Evolutionary conservation across 2,113 vertebrate genomes (phyloP).

Genomic region (Sitta europaea): DNA sequence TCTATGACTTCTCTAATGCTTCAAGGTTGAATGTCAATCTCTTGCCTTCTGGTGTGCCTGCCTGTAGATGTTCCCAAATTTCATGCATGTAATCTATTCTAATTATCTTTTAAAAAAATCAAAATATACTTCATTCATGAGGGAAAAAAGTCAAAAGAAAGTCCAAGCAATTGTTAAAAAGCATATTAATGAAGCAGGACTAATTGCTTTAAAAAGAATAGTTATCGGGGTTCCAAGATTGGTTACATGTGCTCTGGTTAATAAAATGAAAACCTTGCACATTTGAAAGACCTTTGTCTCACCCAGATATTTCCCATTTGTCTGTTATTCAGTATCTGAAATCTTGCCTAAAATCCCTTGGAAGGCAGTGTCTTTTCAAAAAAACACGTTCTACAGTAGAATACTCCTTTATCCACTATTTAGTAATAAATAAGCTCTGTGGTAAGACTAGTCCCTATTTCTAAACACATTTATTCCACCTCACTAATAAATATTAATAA

Average conservation of each 20-base stretch:
- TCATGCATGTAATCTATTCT: not conserved
- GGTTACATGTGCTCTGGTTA: conserved; percentile 29
- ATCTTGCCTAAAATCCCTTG: not conserved
- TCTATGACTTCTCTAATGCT: not conserved
- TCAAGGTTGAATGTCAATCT: not conserved
- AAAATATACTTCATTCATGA: not conserved
- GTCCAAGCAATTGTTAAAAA: conserved; percentile 1
- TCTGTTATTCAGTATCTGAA: not conserved
- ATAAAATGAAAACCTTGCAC: conserved; percentile 17
- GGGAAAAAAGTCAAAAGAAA: not conserved
- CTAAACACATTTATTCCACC: not conserved
- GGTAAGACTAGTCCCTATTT: not conserved
- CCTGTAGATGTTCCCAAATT: not conserved
- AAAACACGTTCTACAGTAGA: not conserved
- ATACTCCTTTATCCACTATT: not conserved
- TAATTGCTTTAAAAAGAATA: conserved; percentile 40
- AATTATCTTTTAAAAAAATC: conserved; percentile 7
- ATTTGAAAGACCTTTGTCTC: conserved; percentile 10
- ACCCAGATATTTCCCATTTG: conserved; percentile 13
- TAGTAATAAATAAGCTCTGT: not conserved
- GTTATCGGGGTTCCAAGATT: conserved; percentile 25
- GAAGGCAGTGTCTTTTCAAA: not conserved
- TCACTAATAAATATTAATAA: not conserved
- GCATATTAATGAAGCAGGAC: conserved; percentile 27
- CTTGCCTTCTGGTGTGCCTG: not conserved